Evolutionary conservation across 2,888 invertebrate genomes (phyloP), one percentile per base, ranked within the genome.

Genomic region (Caenorhabditis macrosperma): DNA sequence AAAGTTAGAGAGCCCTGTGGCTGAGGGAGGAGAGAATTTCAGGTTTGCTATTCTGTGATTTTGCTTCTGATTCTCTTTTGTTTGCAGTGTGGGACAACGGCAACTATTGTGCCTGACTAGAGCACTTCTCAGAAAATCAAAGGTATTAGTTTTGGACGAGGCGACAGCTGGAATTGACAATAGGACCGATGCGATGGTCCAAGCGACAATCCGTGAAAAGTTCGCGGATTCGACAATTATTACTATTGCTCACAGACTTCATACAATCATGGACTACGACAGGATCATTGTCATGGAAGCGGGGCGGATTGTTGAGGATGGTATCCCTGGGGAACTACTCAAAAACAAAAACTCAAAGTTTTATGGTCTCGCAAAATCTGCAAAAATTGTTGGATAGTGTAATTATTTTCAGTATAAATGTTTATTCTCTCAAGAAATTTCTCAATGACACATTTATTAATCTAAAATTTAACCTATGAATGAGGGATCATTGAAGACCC

Each of bases 1-100:
- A 64, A 95, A 95, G 10, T 93, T 98, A 57, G 93, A 94, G 80
- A 95, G 96, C 91, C 94, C 94, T 91, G 94, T 96, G 61, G 92
- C 94, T 2, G 97, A 97, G 92, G 96, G 96, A 69, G 97, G 97
- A 61, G 95, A 95, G 90, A 97, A 97, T 92, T 88, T 93, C 75
- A 92, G 86, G 86, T 84, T 26, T 3, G 10, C 4, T n/a, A n/a
- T n/a, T n/a, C n/a, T n/a, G 6, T 33, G 33, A 33, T 7, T 5
- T 33, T 33, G 33, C 38, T 12, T 24, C 24, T 6, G 9, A 15
- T 15, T 15, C 22, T 22, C 22, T 9, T 20, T 22, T 10, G 3
- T n/a, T 57, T 83, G 46, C 57, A 85, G 92, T 87, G 91, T 92
- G 26, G 92, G 92, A 6, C 92, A 92, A 85, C 85, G 92, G 15